phyloP scores from a whole-genome alignment of 1,140 invertebrate genomes.

The Oreohelix idahoensis region DNA sequence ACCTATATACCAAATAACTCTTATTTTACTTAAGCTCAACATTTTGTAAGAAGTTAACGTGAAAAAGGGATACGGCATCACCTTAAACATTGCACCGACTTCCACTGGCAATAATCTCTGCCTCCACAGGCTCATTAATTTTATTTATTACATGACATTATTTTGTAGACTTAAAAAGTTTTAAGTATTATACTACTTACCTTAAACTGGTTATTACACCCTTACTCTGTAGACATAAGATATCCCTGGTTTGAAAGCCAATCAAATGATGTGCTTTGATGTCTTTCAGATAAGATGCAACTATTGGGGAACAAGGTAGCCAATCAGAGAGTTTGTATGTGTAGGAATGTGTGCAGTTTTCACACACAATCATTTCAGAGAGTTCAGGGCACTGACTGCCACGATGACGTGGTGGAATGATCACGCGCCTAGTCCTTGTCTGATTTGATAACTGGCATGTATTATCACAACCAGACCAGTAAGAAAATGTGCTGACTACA shows the following conservation, averaged over 20 bases:
- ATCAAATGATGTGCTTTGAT: slow-evolving; percentile 45
- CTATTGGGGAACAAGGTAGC: slow-evolving; percentile 42
- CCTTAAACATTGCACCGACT: too few relatives aligned
- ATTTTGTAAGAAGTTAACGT: too few relatives aligned
- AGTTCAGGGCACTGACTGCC: slow-evolving; percentile 75
- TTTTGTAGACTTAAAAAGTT: too few relatives aligned
- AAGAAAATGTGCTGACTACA: slow-evolving; percentile 78
- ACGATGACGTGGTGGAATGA: slow-evolving; percentile 74
- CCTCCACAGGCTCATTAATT: too few relatives aligned
- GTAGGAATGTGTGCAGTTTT: slow-evolving; percentile 47
- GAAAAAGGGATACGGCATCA: too few relatives aligned
- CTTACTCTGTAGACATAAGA: slow-evolving; percentile 45
- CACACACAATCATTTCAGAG: slow-evolving; percentile 76
- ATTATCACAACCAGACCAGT: slow-evolving; percentile 78
- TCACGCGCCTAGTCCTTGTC: slow-evolving; percentile 75
- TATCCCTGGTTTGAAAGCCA: slow-evolving; percentile 48
- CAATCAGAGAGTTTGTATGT: slow-evolving; percentile 43
- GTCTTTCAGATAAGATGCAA: slow-evolving; percentile 28
- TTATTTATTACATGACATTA: too few relatives aligned
- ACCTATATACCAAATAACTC: too few relatives aligned
- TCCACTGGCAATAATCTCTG: too few relatives aligned
- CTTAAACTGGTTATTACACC: slow-evolving; percentile 21
- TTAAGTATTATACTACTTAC: background rate
- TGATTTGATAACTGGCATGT: slow-evolving; percentile 74
- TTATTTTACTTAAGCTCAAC: too few relatives aligned